A percentile compares a stretch with the other conserved stretches of the same genome.
phyloP scores from a whole-genome alignment of 2,888 invertebrate species.

The Osedax fenrisi region DNA sequence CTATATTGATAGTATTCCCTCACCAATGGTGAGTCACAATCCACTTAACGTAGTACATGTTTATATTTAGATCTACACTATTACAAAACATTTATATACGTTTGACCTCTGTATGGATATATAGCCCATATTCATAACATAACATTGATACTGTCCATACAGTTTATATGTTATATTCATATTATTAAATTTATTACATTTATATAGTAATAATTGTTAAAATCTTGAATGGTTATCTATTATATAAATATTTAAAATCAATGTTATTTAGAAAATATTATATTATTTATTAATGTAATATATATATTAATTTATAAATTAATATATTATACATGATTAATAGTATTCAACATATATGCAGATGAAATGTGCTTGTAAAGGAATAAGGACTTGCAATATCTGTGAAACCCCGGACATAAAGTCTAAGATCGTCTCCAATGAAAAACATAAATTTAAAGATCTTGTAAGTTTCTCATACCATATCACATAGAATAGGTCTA shows the following conservation, averaged over 20 bases:
- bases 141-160: background rate
- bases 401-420: background rate
- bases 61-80: background rate
- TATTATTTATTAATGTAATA: background rate
- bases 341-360: background rate
- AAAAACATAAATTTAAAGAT: background rate
- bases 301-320: no score
- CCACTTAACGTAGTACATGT: no score
- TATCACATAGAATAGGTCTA: no score
- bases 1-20: no score
- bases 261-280: background rate
- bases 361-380: slow-evolving; percentile 29
- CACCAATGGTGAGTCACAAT: no score
- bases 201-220: no score
- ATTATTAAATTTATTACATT: no score
- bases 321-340: no score
- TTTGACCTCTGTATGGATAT: background rate
- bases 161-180: background rate
- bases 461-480: background rate
- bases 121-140: background rate
- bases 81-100: background rate
- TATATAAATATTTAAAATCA: background rate
- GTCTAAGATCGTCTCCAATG: background rate
- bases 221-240: no score
- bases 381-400: slow-evolving; percentile 27